A percentile compares a stretch with the other conserved stretches of the same genome.
phyloP scores from a whole-genome alignment of 2,113 vertebrate genomes.

The Leptocoma aspasia region DNA sequence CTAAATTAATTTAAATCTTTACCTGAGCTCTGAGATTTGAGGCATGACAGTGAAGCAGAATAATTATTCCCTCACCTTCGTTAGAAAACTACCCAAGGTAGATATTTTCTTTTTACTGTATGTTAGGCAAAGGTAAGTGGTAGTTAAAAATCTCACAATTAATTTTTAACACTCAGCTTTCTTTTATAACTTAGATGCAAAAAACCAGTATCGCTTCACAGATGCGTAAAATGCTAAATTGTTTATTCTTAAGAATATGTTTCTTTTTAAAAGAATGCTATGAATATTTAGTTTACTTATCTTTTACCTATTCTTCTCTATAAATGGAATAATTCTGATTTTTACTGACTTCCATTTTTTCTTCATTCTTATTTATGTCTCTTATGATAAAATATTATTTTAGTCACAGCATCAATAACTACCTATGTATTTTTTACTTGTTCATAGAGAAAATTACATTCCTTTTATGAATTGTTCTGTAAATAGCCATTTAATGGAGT shows the following conservation, averaged over 20 bases:
- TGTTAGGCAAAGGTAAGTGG: constrained; percentile 47
- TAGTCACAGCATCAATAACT: not conserved
- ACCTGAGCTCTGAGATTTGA: constrained; percentile 32
- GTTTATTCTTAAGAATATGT: constrained; percentile 14
- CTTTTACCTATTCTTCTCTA: not conserved
- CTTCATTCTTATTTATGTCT: not conserved
- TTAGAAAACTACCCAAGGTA: constrained; percentile 38
- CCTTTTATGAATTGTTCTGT: not conserved
- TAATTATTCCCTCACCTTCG: constrained; percentile 16
- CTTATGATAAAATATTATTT: not conserved
- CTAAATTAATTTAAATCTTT: constrained; percentile 20
- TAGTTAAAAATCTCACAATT: constrained; percentile 66
- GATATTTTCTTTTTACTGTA: constrained; percentile 61
- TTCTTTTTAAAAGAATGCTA: not conserved
- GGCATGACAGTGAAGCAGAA: constrained; percentile 35
- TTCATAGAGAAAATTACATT: not conserved
- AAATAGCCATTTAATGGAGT: not conserved
- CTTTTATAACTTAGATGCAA: constrained; percentile 46
- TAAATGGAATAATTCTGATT: not conserved
- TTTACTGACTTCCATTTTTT: not conserved
- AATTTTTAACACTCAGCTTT: constrained; percentile 46
- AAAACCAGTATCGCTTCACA: not conserved
- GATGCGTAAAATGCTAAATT: not conserved
- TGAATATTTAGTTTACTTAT: not conserved
- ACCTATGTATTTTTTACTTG: not conserved